Conservation (phyloP, 1,140 invertebrate genomes). For the Leucophenga varia region DNA sequence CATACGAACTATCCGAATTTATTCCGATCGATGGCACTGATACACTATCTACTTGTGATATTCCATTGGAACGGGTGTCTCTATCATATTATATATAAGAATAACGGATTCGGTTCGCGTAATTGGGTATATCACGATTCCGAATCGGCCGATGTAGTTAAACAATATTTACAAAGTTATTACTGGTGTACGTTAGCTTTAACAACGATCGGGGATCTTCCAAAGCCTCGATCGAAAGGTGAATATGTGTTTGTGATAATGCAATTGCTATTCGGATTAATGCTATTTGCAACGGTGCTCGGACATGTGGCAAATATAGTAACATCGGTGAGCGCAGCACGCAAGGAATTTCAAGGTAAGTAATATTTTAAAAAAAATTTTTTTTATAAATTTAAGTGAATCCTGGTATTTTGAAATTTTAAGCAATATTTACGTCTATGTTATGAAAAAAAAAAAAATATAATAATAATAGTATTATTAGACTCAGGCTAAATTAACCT, state of each 20-base stretch:
- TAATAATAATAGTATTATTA: too few species aligned
- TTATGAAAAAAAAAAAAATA: too few species aligned
- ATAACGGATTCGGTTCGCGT: slow-evolving; percentile 87
- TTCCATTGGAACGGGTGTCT: slow-evolving; percentile 99
- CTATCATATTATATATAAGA: slow-evolving; percentile 94
- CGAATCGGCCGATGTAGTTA: slow-evolving; percentile 82
- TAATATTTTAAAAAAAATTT: slow-evolving; percentile 21
- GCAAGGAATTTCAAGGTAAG: slow-evolving; percentile 95
- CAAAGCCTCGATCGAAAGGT: slow-evolving; percentile 80
- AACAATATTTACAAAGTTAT: slow-evolving; percentile 95
- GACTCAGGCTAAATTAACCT: too few species aligned
- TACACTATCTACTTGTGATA: slow-evolving; percentile 96
- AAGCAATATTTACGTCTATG: too few species aligned
- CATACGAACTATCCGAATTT: slow-evolving; percentile 99
- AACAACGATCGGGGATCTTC: slow-evolving; percentile 84
- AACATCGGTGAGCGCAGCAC: slow-evolving; percentile 88
- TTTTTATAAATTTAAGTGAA: too few species aligned
- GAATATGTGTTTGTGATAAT: slow-evolving; percentile 90
- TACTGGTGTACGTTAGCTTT: slow-evolving; percentile 97
- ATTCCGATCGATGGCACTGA: slow-evolving; percentile 89
- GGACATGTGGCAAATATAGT: slow-evolving; percentile 95
- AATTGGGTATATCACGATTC: slow-evolving; percentile 87
- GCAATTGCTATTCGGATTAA: slow-evolving; percentile 85
- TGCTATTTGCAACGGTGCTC: slow-evolving; percentile 88
- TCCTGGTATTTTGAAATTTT: too few species aligned